phyloP scores from a whole-genome alignment of 1,140 invertebrate species.

The Apis dorsata region DNA sequence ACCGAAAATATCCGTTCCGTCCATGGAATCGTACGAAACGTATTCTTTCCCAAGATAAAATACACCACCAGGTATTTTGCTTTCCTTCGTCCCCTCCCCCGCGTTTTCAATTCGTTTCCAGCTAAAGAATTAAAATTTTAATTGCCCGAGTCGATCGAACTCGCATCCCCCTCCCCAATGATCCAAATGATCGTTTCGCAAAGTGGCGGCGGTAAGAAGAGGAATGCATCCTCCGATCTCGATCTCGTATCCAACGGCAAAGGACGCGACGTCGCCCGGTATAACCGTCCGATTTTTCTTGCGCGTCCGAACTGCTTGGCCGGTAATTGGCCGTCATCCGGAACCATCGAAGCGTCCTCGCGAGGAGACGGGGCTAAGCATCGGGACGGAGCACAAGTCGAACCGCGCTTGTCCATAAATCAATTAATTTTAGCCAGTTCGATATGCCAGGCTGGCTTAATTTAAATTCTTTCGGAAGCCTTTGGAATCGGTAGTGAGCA shows the following conservation, averaged over 20 bases:
- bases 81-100: not conserved
- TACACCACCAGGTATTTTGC: not conserved
- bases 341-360: slow-evolving; percentile 23
- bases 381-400: not conserved
- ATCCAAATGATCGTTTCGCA: not conserved
- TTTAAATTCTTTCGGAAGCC: slow-evolving; percentile 78
- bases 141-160: too few species aligned
- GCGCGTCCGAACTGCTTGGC: slow-evolving; percentile 14
- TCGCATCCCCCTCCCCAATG: too few species aligned
- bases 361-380: not conserved
- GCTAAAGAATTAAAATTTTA: too few species aligned
- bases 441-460: slow-evolving; percentile 74
- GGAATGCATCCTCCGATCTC: slow-evolving; percentile 22
- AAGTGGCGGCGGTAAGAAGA: slow-evolving; percentile 10
- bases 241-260: not conserved
- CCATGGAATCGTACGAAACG: not conserved
- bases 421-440: slow-evolving; percentile 79
- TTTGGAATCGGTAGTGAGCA: slow-evolving; percentile 66
- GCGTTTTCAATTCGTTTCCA: too few species aligned
- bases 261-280: not conserved
- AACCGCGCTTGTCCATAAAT: slow-evolving; percentile 70
- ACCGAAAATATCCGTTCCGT: slow-evolving; percentile 19
- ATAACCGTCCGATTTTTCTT: slow-evolving; percentile 45
- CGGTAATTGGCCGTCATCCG: slow-evolving; percentile 49
- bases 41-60: not conserved